These are phyloP conservation scores for Drosophila pachea DNA, from an alignment of 1,140 invertebrate genomes.

Conservation along the genomic window DNA sequence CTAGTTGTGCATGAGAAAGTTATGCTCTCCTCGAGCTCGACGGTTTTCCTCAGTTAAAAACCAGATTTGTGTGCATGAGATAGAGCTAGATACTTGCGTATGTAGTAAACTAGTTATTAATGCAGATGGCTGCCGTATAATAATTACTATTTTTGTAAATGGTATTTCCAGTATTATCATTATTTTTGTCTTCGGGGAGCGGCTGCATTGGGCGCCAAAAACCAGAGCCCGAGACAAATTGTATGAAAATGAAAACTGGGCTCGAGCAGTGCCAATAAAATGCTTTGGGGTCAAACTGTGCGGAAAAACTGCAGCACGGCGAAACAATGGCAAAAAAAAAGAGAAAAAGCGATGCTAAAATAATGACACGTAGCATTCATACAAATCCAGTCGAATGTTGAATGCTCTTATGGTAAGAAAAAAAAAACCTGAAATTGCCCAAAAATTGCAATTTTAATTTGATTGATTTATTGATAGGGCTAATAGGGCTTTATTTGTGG, in stretches of 20 bases:
- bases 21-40: neutral
- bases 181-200: neutral
- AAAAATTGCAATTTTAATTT: too few species aligned
- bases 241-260: conserved; percentile 40
- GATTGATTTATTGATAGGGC: too few species aligned
- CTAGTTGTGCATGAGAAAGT: conserved; percentile 2
- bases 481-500: neutral
- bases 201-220: neutral
- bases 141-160: conserved; percentile 14
- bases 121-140: conserved; percentile 19
- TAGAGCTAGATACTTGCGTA: conserved; percentile 9
- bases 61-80: conserved; percentile 1
- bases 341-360: conserved; percentile 1
- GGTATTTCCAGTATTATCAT: conserved; percentile 10
- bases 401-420: neutral
- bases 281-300: conserved; percentile 38
- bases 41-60: neutral
- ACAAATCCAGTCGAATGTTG: conserved; percentile 1
- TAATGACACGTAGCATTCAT: conserved; percentile 2
- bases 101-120: conserved; percentile 16
- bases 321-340: conserved; percentile 37
- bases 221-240: conserved; percentile 34
- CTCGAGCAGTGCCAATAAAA: conserved; percentile 34
- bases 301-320: conserved; percentile 32
- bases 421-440: too few species aligned